A percentile compares a stretch with the other conserved stretches of the same genome.
These are phyloP conservation scores for Poeciliopsis paucimaculata DNA, from an alignment of 2,797 vertebrate species.

Conservation along the genomic window DNA sequence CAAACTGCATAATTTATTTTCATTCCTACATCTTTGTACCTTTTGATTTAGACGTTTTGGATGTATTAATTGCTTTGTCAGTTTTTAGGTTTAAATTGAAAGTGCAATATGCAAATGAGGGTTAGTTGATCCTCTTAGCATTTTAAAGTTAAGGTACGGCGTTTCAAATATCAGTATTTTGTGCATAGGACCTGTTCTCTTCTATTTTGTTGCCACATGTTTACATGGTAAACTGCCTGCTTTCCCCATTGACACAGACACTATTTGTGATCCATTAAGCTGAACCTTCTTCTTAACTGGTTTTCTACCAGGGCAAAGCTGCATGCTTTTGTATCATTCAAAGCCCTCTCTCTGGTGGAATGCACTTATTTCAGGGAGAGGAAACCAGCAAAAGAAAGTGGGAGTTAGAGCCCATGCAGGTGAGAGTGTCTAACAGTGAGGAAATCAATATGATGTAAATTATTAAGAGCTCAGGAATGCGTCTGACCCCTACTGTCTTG, in stretches of 20 bases:
- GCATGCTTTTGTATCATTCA: constrained; percentile 67
- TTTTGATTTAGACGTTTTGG: constrained; percentile 70
- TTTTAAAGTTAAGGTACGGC: constrained; percentile 43
- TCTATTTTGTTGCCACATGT: constrained; percentile 21
- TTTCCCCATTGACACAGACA: constrained; percentile 62
- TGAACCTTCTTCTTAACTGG: constrained; percentile 72
- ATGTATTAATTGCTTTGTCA: constrained; percentile 65
- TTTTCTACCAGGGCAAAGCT: constrained; percentile 64
- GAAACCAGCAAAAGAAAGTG: constrained; percentile 56
- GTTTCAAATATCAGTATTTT: constrained; percentile 32
- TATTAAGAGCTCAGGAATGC: constrained; percentile 94
- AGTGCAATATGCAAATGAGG: constrained; percentile 50
- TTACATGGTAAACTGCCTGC: constrained; percentile 46
- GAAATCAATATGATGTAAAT: constrained; percentile 98
- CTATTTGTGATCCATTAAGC: constrained; percentile 63
- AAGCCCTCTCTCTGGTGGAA: constrained; percentile 67
- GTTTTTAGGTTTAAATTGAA: constrained; percentile 30
- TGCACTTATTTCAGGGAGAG: constrained; percentile 65
- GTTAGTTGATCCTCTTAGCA: constrained; percentile 56
- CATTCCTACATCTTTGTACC: constrained; percentile 73
- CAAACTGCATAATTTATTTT: constrained; percentile 85
- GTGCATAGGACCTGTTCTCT: constrained; percentile 1
- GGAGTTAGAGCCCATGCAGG: constrained; percentile 72
- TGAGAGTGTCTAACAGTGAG: constrained; percentile 82
- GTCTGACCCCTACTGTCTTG: constrained; percentile 89